Conservation (phyloP, 2,113 vertebrate species). For the Uropsilus gracilis region DNA sequence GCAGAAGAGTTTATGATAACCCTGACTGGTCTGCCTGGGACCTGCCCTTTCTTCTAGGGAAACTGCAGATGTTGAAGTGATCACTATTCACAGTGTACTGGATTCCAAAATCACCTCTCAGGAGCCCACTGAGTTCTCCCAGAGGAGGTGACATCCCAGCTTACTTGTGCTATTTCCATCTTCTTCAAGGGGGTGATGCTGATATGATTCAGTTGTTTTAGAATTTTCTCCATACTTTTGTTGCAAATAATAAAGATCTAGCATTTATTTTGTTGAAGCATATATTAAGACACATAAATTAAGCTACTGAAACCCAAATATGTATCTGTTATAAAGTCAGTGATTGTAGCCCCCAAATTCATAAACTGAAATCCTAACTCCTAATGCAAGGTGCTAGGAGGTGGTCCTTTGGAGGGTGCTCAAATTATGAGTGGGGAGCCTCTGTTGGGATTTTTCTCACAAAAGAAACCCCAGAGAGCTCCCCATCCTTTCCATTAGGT, state of each 20-base stretch:
- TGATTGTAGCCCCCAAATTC: not conserved
- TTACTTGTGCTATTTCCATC: not conserved
- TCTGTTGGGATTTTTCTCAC: not conserved
- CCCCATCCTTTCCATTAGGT: not conserved
- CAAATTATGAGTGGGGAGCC: not conserved
- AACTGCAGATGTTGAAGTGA: not conserved
- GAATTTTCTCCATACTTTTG: not conserved
- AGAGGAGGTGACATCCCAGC: not conserved
- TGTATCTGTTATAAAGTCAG: not conserved
- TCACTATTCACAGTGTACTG: not conserved
- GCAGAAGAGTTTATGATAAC: not conserved
- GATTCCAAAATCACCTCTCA: not conserved
- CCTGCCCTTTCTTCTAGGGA: not conserved
- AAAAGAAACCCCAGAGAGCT: not conserved
- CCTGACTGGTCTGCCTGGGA: accelerated
- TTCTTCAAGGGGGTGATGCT: not conserved
- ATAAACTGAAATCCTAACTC: not conserved
- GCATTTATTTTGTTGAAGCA: not conserved
- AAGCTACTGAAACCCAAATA: not conserved
- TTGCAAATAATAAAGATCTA: not conserved
- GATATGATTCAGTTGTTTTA: not conserved
- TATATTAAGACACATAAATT: not conserved
- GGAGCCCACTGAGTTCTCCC: not conserved
- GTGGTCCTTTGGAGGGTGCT: too few species aligned
- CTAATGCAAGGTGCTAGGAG: not conserved